Base-by-base conservation (phyloP, 2,113 vertebrate genomes). In the Perca schrenkii region DNA sequence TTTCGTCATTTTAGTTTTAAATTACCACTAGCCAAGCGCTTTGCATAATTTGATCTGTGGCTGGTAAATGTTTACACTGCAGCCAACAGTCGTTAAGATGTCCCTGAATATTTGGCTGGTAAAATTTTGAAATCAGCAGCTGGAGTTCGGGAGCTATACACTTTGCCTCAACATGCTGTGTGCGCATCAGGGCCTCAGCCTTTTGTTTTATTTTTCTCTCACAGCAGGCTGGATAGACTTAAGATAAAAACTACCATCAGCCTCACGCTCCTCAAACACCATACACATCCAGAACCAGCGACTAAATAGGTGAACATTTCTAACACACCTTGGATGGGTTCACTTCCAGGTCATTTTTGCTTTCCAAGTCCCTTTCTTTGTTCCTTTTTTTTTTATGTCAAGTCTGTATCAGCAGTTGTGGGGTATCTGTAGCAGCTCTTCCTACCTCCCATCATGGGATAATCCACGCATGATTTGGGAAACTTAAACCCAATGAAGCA, bases 141-240 rank as follows among this genome's bases (percentile, higher is more conserved):
- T 36, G 57, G 75, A 65, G 60, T 65, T 64, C n/a, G 36, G 60
- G 67, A 36, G 49, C 11, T 22, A 14, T 7, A 62, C 57, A 46
- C 69, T 64, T 70, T 53, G 80, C 79, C 66, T 77, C 68, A 71
- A 58, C 66, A 34, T 72, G 78, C 69, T 74, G 69, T 79, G 31
- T 36, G 60, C 47, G 53, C 28, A 56, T 50, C 75, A 65, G 67
- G 82, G 63, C 77, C 49, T 77, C 54, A 53, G 81, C 8, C 28
- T 34, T 76, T 49, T 31, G 46, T 8, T 13, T 69, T 47, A 17
- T 80, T 53, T 86, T 79, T 70, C 34, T 63, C 73, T 81, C 79
- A 82, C 71, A 66, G 61, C 61, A 28, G 77, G 40, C 80, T 82
- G 76, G 31, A 79, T 11, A 25, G 31, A 62, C 34, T 28, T 12